Conservation (phyloP, 1,140 invertebrate genomes). For the Saxidomus purpurata region DNA sequence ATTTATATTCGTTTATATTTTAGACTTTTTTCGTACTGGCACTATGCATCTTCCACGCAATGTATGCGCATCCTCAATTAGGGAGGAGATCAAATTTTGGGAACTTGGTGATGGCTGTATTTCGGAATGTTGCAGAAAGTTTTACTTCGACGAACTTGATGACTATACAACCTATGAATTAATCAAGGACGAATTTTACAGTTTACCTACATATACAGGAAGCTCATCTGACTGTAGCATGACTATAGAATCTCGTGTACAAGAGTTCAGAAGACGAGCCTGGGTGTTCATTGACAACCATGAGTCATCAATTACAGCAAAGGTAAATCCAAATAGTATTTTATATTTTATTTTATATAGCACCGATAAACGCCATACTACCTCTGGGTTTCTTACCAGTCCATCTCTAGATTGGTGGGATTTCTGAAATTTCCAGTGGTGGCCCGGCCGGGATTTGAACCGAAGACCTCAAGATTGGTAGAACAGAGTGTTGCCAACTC, state of each 20-base stretch:
- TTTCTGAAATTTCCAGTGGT: no score
- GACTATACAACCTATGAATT: conserved; percentile 47
- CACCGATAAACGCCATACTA: no score
- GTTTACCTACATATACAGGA: conserved; percentile 25
- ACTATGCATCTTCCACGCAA: conserved; percentile 53
- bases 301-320: conserved; percentile 42
- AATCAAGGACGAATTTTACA: conserved; percentile 62
- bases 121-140: conserved; percentile 57
- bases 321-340: conserved; percentile 43
- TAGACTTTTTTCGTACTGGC: conserved; percentile 50
- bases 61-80: conserved; percentile 10
- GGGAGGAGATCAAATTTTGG: conserved; percentile 58
- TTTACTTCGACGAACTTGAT: conserved; percentile 51
- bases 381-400: no score
- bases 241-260: neutral
- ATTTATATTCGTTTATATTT: conserved; percentile 41
- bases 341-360: no score
- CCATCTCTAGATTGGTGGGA: no score
- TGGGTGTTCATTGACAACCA: conserved; percentile 61
- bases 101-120: conserved; percentile 41
- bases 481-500: no score
- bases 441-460: no score
- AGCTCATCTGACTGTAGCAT: neutral
- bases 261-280: conserved; percentile 23
- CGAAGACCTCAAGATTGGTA: no score